phyloP scores from a whole-genome alignment of 2,797 vertebrate genomes.

The Oophaga sylvatica region DNA sequence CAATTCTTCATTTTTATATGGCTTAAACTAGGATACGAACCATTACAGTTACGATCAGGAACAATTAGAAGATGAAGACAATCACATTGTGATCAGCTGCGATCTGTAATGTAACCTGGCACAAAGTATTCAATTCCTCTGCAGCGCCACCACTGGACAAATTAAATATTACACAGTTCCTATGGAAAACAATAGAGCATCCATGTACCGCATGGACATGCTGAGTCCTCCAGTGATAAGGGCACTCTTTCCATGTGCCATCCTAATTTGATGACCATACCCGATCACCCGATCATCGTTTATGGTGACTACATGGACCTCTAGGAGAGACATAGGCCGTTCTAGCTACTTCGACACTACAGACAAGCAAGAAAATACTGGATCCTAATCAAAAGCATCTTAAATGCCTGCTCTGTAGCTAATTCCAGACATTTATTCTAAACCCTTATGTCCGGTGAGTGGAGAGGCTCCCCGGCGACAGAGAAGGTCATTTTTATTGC shows the following conservation, averaged over 20 bases:
- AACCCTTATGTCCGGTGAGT: neutral
- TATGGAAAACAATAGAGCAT: neutral
- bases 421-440: neutral
- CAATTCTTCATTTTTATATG: too few species aligned
- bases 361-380: neutral
- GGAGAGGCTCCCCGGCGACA: neutral
- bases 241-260: neutral
- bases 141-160: neutral
- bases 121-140: neutral
- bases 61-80: too few species aligned
- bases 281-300: neutral
- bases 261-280: too few species aligned
- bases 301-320: neutral
- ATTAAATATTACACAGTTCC: neutral
- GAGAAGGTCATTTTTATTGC: slow-evolving; percentile 24
- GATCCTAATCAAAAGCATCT: neutral
- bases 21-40: too few species aligned
- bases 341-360: neutral
- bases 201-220: neutral
- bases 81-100: too few species aligned
- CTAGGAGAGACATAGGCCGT: neutral
- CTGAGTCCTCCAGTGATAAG: neutral
- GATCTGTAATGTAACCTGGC: neutral
- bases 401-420: neutral
- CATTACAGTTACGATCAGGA: too few species aligned